A percentile compares a stretch with the other conserved stretches of the same genome.
These are phyloP conservation scores for Ephestia elutella DNA, from an alignment of 1,140 invertebrate species.

Conservation along the genomic window DNA sequence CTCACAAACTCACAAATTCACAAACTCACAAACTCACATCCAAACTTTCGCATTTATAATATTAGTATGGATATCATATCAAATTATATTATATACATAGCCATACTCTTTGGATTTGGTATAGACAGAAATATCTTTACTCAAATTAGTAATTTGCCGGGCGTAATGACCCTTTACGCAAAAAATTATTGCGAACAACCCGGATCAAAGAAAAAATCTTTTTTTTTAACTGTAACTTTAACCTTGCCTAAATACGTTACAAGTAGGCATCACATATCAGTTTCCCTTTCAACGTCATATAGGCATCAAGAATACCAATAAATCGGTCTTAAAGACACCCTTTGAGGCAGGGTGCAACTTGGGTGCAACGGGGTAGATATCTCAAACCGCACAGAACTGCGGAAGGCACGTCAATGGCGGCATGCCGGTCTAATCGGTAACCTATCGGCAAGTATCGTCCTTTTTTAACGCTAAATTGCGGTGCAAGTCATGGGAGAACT, in stretches of 20 bases:
- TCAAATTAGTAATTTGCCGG: too few species aligned
- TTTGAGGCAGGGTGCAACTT: background rate
- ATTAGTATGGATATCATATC: too few species aligned
- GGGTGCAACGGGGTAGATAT: constrained; percentile 19
- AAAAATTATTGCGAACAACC: background rate
- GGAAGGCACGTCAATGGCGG: constrained; percentile 56
- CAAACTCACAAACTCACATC: too few species aligned
- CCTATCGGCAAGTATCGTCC: constrained; percentile 61
- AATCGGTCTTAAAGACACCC: background rate
- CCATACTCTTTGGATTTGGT: too few species aligned
- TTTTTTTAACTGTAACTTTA: background rate
- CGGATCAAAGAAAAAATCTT: background rate
- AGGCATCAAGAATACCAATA: background rate
- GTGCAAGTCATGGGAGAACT: constrained; percentile 27
- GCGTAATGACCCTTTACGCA: too few species aligned
- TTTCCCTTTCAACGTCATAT: background rate
- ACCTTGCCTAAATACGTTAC: background rate
- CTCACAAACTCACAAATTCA: too few species aligned
- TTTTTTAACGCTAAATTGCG: constrained; percentile 52
- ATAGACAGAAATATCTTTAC: too few species aligned
- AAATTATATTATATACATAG: too few species aligned
- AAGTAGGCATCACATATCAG: background rate
- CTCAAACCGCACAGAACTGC: constrained; percentile 45
- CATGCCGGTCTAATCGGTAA: constrained; percentile 65
- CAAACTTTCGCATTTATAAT: too few species aligned